These are phyloP conservation scores for Noctua comes DNA, from an alignment of 2,888 invertebrate species.

Conservation along the genomic window DNA sequence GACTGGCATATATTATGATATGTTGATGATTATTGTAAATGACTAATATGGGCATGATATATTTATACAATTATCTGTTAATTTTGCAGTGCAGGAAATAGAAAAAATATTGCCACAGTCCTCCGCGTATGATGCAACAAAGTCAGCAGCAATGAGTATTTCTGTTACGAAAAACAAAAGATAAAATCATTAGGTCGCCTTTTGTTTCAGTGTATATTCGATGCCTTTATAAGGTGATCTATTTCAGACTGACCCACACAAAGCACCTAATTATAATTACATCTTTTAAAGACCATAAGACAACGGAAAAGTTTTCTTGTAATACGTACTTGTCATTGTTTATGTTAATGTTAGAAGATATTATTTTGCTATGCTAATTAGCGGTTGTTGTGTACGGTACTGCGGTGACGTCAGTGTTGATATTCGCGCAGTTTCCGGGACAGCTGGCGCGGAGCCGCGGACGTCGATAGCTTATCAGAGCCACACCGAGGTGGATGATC, in stretches of 20 bases:
- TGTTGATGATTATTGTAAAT: slow-evolving; percentile 56
- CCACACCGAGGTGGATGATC: slow-evolving; percentile 83
- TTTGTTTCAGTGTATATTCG: slow-evolving; percentile 21
- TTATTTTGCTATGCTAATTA: slow-evolving; percentile 58
- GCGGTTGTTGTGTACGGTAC: slow-evolving; percentile 55
- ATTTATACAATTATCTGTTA: slow-evolving; percentile 41
- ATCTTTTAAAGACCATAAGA: slow-evolving; percentile 11
- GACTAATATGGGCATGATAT: slow-evolving; percentile 57
- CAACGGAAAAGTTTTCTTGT: slow-evolving; percentile 48
- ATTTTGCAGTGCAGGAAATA: slow-evolving; percentile 50
- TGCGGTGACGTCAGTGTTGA: slow-evolving; percentile 73
- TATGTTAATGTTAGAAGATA: slow-evolving; percentile 51
- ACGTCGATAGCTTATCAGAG: slow-evolving; percentile 83
- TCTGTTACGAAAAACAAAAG: slow-evolving; percentile 22
- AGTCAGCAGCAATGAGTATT: slow-evolving; percentile 18
- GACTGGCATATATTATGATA: slow-evolving; percentile 52
- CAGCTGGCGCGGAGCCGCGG: slow-evolving; percentile 76
- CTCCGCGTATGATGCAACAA: slow-evolving; percentile 41
- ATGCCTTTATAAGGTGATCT: neutral
- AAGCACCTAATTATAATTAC: neutral
- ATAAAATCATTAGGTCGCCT: slow-evolving; percentile 15
- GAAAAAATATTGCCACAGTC: slow-evolving; percentile 46
- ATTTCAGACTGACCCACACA: neutral
- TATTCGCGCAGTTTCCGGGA: slow-evolving; percentile 80
- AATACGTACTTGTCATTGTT: slow-evolving; percentile 44